Evolutionary conservation across 2,797 vertebrate species (phyloP).

Genomic region (Ciconia nigra): DNA sequence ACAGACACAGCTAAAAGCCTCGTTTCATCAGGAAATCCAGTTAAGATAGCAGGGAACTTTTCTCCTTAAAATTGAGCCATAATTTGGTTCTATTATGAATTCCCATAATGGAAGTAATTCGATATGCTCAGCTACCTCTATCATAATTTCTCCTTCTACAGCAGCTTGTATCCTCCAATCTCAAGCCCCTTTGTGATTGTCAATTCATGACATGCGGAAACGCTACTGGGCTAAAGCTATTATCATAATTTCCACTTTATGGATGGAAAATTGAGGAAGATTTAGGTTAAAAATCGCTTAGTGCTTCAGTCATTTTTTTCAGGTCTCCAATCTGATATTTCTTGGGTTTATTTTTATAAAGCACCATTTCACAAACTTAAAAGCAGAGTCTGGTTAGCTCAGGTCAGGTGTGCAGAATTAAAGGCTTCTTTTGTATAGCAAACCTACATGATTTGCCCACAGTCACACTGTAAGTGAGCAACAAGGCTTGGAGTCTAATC

Average conservation of each 20-base stretch:
- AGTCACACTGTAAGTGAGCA: background rate
- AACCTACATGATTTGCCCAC: background rate
- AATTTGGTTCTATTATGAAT: conserved; percentile 31
- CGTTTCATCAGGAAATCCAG: conserved; percentile 6
- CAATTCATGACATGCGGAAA: background rate
- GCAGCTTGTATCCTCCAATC: background rate
- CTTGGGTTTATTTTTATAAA: background rate
- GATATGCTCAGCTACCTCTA: background rate
- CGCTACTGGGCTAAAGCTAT: background rate
- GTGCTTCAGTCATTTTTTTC: background rate
- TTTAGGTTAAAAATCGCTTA: background rate
- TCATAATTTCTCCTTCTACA: background rate
- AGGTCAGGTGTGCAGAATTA: background rate
- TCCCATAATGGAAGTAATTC: conserved; percentile 21
- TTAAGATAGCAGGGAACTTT: conserved; percentile 19
- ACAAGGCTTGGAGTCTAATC: background rate
- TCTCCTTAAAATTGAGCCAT: background rate
- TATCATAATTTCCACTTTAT: background rate
- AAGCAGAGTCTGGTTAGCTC: background rate
- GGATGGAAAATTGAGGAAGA: background rate
- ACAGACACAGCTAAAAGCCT: conserved; percentile 11
- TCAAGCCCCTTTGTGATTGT: background rate
- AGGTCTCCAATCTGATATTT: background rate
- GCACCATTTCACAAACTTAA: background rate
- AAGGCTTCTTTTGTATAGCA: background rate